Percentiles rank a stretch among this genome's conserved stretches.
Conservation (phyloP, 1,140 invertebrate genomes). For the Teleogryllus occipitalis region DNA sequence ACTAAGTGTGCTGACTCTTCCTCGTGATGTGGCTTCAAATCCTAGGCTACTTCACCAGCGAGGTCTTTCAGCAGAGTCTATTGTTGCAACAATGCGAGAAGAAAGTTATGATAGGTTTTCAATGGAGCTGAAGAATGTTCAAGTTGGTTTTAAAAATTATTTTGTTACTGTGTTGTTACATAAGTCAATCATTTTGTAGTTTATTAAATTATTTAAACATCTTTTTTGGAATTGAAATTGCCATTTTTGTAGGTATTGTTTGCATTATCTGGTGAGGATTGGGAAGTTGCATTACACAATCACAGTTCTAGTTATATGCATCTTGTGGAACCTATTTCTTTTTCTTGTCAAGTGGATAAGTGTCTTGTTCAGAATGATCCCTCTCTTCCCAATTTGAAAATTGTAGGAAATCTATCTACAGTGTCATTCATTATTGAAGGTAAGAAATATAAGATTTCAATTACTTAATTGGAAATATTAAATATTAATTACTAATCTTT, state of each 20-base stretch:
- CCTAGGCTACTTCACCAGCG: slow-evolving; percentile 46
- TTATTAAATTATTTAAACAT: neutral
- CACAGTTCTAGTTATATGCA: slow-evolving; percentile 49
- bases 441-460: neutral
- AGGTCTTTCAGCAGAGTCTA: slow-evolving; percentile 52
- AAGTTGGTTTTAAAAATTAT: slow-evolving; percentile 45
- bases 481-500: neutral
- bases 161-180: neutral
- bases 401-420: slow-evolving; percentile 47
- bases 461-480: neutral
- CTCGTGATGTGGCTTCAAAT: slow-evolving; percentile 38
- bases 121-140: slow-evolving; percentile 71
- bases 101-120: slow-evolving; percentile 84
- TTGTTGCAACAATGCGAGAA: slow-evolving; percentile 59
- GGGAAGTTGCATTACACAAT: slow-evolving; percentile 51
- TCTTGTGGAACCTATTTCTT: slow-evolving; percentile 68
- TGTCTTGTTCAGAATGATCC: slow-evolving; percentile 85
- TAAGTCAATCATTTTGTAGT: neutral
- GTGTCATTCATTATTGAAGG: slow-evolving; percentile 16
- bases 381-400: slow-evolving; percentile 70
- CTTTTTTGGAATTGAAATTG: neutral
- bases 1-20: slow-evolving; percentile 58
- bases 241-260: slow-evolving; percentile 44
- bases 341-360: slow-evolving; percentile 71
- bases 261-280: slow-evolving; percentile 60